phyloP scores from a whole-genome alignment of 2,113 vertebrate species.

The Oreochromis aureus region DNA sequence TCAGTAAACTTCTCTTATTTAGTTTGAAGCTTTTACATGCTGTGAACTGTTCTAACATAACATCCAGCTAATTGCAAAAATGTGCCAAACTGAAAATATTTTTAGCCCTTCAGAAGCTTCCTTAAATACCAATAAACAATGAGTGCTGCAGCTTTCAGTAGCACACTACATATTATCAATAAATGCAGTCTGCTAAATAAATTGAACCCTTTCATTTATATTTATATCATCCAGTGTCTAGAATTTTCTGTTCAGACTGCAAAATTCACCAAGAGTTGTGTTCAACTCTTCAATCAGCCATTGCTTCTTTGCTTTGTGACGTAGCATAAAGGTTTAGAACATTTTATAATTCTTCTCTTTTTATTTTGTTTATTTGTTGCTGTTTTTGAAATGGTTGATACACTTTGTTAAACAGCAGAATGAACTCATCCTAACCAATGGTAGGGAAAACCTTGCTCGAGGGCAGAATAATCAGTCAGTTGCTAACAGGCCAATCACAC shows the following conservation, averaged over 20 bases:
- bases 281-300: neutral
- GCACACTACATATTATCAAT: neutral
- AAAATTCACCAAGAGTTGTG: neutral
- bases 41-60: neutral
- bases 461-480: neutral
- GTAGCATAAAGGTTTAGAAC: neutral
- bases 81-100: neutral
- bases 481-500: neutral
- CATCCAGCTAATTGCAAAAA: neutral
- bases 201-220: neutral
- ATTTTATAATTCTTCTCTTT: neutral
- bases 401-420: neutral
- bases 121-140: neutral
- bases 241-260: neutral
- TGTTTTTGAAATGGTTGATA: neutral
- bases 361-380: neutral
- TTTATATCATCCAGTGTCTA: neutral
- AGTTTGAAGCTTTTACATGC: neutral
- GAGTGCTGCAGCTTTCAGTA: neutral
- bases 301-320: neutral
- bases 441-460: neutral
- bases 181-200: neutral
- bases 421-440: conserved; percentile 37
- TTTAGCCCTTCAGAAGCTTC: neutral
- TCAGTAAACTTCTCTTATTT: neutral